These are phyloP conservation scores for Spodoptera frugiperda DNA, from an alignment of 1,140 invertebrate species.

Conservation along the genomic window DNA sequence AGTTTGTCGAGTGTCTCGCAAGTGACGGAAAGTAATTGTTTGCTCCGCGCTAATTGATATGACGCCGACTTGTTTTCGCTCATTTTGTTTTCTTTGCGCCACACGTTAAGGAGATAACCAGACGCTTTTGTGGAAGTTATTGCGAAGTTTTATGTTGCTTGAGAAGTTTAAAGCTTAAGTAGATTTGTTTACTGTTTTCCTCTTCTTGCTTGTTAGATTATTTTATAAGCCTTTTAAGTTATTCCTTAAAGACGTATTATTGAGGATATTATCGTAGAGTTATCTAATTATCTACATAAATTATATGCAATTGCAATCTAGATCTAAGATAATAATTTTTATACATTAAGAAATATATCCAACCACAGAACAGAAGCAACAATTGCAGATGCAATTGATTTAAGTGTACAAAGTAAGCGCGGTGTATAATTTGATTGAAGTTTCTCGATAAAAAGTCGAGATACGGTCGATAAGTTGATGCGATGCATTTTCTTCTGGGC, in stretches of 20 bases:
- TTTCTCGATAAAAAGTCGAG: slow-evolving; percentile 5
- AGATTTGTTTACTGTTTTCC: slow-evolving; percentile 43
- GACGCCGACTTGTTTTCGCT: slow-evolving; percentile 39
- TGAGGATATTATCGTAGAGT: neutral
- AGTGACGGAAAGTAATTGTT: slow-evolving; percentile 43
- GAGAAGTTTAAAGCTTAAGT: slow-evolving; percentile 29
- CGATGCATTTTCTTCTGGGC: slow-evolving; percentile 16
- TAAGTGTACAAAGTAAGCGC: slow-evolving; percentile 16
- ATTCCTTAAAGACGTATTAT: neutral
- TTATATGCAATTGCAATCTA: neutral
- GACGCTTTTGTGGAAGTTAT: slow-evolving; percentile 39
- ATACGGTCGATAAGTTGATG: slow-evolving; percentile 11
- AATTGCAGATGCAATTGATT: slow-evolving; percentile 1
- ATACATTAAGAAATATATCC: neutral
- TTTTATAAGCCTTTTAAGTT: slow-evolving; percentile 1
- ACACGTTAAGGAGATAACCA: slow-evolving; percentile 43
- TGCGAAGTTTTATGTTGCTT: slow-evolving; percentile 42
- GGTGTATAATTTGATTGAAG: slow-evolving; percentile 29
- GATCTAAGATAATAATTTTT: neutral
- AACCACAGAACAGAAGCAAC: slow-evolving; percentile 11
- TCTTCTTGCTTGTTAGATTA: slow-evolving; percentile 24
- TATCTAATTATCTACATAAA: neutral
- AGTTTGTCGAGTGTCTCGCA: slow-evolving; percentile 23
- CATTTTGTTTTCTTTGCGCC: slow-evolving; percentile 45
- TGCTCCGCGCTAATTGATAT: slow-evolving; percentile 45